phyloP scores from a whole-genome alignment of 2,888 invertebrate genomes.

The Exephanes ischioxanthus region DNA sequence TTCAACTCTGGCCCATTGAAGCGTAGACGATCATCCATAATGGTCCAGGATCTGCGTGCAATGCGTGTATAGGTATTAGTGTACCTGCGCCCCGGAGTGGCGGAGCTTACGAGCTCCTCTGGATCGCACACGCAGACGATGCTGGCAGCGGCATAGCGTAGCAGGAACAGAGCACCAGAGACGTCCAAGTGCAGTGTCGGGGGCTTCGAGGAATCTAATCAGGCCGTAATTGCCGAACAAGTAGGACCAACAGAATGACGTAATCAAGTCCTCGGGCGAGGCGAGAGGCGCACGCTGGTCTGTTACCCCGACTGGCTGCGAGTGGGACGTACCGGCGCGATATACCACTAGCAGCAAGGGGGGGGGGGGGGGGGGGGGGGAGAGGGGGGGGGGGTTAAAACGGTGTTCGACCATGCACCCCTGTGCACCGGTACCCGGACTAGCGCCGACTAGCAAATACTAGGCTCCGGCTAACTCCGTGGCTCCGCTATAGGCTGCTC shows the following conservation, averaged over 20 bases:
- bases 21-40: constrained; percentile 14
- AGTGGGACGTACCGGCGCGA: constrained; percentile 5
- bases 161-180: constrained; percentile 7
- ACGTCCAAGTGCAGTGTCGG: constrained; percentile 42
- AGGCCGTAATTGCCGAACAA: constrained; percentile 68
- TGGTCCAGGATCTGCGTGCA: not conserved
- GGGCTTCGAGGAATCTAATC: constrained; percentile 68
- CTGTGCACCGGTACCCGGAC: constrained; percentile 32
- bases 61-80: constrained; percentile 6
- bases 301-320: constrained; percentile 17
- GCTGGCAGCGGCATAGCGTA: not conserved
- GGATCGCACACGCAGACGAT: not conserved
- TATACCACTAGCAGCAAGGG: constrained; percentile 1
- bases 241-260: constrained; percentile 68
- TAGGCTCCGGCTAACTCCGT: constrained; percentile 7
- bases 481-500: constrained; percentile 2
- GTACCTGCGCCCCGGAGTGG: not conserved
- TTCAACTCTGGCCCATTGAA: constrained; percentile 2
- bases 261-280: constrained; percentile 67
- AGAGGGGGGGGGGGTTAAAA: constrained; percentile 28
- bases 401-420: constrained; percentile 47
- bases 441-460: constrained; percentile 28
- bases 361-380: not conserved
- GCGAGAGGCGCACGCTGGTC: constrained; percentile 41
- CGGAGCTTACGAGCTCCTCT: constrained; percentile 8